Evolutionary conservation across 2,797 vertebrate genomes (phyloP), one percentile per base, ranked within the genome.

Genomic region (Chelonia mydas): DNA sequence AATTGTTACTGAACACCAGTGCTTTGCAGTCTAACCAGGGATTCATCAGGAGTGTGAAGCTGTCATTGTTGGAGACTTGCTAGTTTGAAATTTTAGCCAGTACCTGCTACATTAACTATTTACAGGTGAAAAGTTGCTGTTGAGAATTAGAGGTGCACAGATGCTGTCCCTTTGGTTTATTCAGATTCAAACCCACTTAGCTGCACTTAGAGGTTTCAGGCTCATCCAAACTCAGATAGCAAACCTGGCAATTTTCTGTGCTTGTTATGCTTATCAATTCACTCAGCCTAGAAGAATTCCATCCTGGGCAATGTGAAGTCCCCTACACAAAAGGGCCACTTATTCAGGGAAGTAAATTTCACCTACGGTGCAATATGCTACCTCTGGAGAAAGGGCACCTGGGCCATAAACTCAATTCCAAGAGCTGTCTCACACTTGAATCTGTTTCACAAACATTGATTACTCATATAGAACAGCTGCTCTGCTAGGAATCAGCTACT

Each of bases 41-140:
- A 92, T 77, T 17, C 9, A 31, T 41, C 80, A 59, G 54, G 28
- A 21, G 80, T 82, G 37, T 27, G 21, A 11, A 50, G 27, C 55
- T 90, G 13, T 90, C 53, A 6, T 27, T 68, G 47, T 93, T 4
- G 47, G n/a, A 3, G 1, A 0, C 11, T 92, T 0, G 49, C 0
- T 21, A 80, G 31, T 37, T 68, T 68, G n/a, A n/a, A 37, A 37
- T 68, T 37, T 37, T 68, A 68, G 65, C n/a, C 16, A 68, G 21
- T 68, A 68, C 19, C 19, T n/a, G n/a, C 19, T n/a, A 68, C 19
- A 37, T 68, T 68, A 68, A 37, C 65, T 41, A 41, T 51, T 59
- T 33, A 47, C 28, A 50, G 28, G 8, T 1, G 2, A 85, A n/a
- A 13, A 68, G 54, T 25, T 68, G 5, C 28, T 84, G 55, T 5